A percentile compares a stretch with the other conserved stretches of the same genome.
Evolutionary conservation across 1,140 invertebrate species (phyloP).

Genomic region (Drosophila punjabiensis): DNA sequence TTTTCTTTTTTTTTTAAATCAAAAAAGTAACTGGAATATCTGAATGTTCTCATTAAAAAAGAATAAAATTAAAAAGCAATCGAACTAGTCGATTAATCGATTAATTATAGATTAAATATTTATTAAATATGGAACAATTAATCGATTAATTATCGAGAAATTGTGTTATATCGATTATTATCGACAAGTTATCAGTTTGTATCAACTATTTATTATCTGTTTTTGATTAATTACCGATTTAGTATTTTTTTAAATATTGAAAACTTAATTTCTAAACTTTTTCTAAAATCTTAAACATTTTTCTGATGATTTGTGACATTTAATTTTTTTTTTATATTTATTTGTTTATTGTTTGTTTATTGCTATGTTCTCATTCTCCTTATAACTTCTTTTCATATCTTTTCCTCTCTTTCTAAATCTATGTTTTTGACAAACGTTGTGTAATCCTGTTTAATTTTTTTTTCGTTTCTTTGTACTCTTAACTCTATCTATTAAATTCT

Average conservation of each 20-base stretch:
- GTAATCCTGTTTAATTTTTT: conserved; percentile 52
- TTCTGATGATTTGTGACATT: background rate
- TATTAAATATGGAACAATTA: too few relatives aligned
- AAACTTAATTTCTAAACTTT: background rate
- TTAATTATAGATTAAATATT: too few relatives aligned
- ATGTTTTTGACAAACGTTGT: conserved; percentile 66
- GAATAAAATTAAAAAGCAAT: too few relatives aligned
- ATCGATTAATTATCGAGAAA: too few relatives aligned
- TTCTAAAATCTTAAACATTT: conserved; percentile 4
- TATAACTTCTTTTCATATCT: conserved; percentile 16
- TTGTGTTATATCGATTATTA: too few relatives aligned
- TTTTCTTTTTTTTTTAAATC: too few relatives aligned
- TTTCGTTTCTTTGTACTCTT: conserved; percentile 33
- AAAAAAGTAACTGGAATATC: too few relatives aligned
- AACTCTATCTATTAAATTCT: conserved; percentile 25
- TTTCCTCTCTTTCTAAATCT: conserved; percentile 45
- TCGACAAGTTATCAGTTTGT: background rate
- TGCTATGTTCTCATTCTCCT: conserved; percentile 7
- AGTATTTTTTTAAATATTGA: too few relatives aligned
- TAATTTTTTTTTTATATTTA: background rate
- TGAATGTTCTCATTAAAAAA: too few relatives aligned
- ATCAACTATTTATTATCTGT: too few relatives aligned
- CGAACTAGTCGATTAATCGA: too few relatives aligned
- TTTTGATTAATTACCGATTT: too few relatives aligned
- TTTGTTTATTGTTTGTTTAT: background rate